Evolutionary conservation across 2,113 vertebrate species (phyloP), one percentile per base, ranked within the genome.

Genomic region (Odocoileus hemionus): DNA sequence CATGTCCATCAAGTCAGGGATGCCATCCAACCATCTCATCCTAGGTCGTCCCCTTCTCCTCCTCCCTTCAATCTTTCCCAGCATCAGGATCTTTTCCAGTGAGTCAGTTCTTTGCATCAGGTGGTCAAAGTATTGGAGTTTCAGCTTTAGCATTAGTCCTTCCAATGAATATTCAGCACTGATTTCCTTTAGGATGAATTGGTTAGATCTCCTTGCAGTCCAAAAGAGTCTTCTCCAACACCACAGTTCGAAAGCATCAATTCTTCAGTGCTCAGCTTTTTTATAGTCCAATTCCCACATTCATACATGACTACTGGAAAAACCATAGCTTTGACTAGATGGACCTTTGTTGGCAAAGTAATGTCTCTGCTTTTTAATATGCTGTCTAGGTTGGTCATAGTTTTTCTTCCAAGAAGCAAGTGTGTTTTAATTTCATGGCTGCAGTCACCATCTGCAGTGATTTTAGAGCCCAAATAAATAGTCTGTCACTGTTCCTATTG

Each of bases 141-240:
- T 64, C 30, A 64, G 30, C 30, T 64, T n/a, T 30, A 64, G 60
- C 14, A 33, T 64, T 30, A 8, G 61, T n/a, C 61, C 15, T 17
- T 17, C 30, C 61, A 33, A 64, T 9, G 61, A 64, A 64, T 8
- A n/a, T 8, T 8, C 61, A 8, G 7, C 14, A 64, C 30, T 64
- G 61, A 64, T 64, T 8, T 64, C 61, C 15, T 64, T 64, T 3
- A 64, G 15, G 7, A n/a, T 0, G 0, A 1, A n/a, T 33, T 67
- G 33, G 7, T 19, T 67, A 2, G 61, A n/a, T 67, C 7, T n/a
- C 33, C 15, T 67, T 67, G 16, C 33, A 67, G 33, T n/a, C 61
- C 33, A 67, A n/a, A 67, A 64, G 61, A 64, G 61, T 67, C 15
- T 64, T 64, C 61, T 64, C 61, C 33, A 67, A 19, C 3, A 17